These are phyloP conservation scores for Galemys pyrenaicus DNA, from an alignment of 2,113 vertebrate genomes.

Conservation along the genomic window DNA sequence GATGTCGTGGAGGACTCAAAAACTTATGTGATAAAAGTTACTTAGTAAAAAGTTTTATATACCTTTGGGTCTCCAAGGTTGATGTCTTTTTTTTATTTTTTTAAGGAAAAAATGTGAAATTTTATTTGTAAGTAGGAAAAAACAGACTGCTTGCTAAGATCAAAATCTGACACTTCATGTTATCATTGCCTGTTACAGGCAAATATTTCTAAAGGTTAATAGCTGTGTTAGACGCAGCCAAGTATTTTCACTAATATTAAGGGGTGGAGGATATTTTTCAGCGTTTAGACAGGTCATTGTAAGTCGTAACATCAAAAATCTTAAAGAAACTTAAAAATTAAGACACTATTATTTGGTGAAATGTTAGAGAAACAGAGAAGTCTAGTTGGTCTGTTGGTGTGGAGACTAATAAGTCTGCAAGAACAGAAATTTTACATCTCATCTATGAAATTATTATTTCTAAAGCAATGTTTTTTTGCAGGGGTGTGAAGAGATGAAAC, in stretches of 20 bases:
- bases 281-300: background rate
- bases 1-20: conserved; percentile 76
- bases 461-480: background rate
- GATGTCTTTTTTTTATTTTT: background rate
- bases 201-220: background rate
- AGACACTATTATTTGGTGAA: background rate
- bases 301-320: conserved; percentile 3
- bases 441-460: background rate
- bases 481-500: background rate
- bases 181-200: background rate
- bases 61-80: background rate
- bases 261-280: background rate
- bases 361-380: background rate
- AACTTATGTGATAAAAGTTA: conserved; percentile 79
- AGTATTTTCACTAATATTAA: background rate
- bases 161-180: background rate
- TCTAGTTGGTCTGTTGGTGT: background rate
- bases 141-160: background rate
- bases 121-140: conserved; percentile 31
- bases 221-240: background rate
- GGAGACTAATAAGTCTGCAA: background rate
- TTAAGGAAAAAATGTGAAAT: background rate
- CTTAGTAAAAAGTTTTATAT: conserved; percentile 66
- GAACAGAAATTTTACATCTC: background rate
- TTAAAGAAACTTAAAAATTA: background rate